Base-by-base conservation (phyloP, 2,113 vertebrate species). In the Sardina pilchardus region DNA sequence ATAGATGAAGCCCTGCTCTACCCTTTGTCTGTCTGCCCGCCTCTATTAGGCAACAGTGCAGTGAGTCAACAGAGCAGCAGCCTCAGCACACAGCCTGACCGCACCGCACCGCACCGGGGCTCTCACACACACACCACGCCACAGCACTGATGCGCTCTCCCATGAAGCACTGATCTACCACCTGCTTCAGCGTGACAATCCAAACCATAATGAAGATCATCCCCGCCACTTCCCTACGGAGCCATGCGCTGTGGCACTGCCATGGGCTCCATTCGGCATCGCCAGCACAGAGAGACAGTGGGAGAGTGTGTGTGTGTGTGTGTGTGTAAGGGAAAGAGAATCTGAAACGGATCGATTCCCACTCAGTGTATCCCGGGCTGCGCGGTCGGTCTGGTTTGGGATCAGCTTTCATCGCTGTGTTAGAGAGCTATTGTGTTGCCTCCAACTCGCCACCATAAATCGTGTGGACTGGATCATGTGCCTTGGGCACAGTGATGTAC, bases 401-500 rank as follows among this genome's bases (percentile, higher is more conserved):
- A 80, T 86, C 19, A 82, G 56, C 56, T 86, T 82, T 82, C 56
- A 75, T n/a, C 81, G n/a, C 21, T 16, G 43, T 53, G 59, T 47
- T 7, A 19, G 56, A 86, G 81, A 12, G n/a, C 48, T 81, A 81
- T 44, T 85, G 78, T 45, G 36, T 30, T 12, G 48, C 45, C 50
- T 81, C 26, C 53, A 81, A 34, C 47, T 36, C 67, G 30, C 8
- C 21, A n/a, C 34, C 47, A 50, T 81, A 85, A 81, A 81, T 81
- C 48, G 47, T 39, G 67, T 50, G 24, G 67, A 50, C 63, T 50
- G 71, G 30, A 78, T 78, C 71, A 36, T 78, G 71, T 78, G 39
- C 19, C 71, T 34, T 36, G 21, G 34, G 6, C 4, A 36, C 30
- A 36, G 26, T 39, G 71, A 78, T 78, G 71, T 36, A n/a, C n/a